Base-by-base conservation (phyloP, 2,888 invertebrate genomes). In the Plebejus melissa region DNA sequence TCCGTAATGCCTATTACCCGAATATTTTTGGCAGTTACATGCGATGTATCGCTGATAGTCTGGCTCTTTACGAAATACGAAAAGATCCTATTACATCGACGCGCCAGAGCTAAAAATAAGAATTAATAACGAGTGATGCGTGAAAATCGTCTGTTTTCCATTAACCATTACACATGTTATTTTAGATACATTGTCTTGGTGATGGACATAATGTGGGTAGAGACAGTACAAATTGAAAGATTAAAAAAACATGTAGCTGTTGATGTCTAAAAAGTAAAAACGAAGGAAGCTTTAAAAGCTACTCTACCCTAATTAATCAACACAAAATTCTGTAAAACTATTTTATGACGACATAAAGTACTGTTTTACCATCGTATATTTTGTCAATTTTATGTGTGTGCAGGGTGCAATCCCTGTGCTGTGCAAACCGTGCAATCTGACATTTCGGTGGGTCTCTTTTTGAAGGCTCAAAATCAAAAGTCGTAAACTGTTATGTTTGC, bases 21-120 rank as follows among this genome's bases (percentile, higher is more conserved):
- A 72, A 72, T 72, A 72, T 72, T 72, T 72, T 32, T 72, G 72
- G 72, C 72, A 50, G 72, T 72, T 32, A 72, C 50, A 54, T 71
- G 36, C 50, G 41, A 71, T 72, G 32, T 72, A 72, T 72, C 36
- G 46, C 50, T 50, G 28, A 72, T 72, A 28, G 46, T 54, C 72
- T 72, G 72, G 72, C 72, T 54, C 72, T 72, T 72, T 72, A 32
- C 72, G 13, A 72, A 72, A 72, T 50, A 72, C 70, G n/a, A 41
- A 54, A 72, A 72, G 13, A 72, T 72, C 72, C 54, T 32, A 72
- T 72, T 72, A 72, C 72, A 72, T 72, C 72, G 72, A 50, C 50
- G 54, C 28, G 72, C 50, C 72, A 72, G 50, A 22, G 72, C 50
- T 72, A 72, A 72, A 72, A 72, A 72, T 72, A 72, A 72, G 28